Evolutionary conservation across 1,140 invertebrate species (phyloP), one percentile per base, ranked within the genome.

Genomic region (Vanessa atalanta): DNA sequence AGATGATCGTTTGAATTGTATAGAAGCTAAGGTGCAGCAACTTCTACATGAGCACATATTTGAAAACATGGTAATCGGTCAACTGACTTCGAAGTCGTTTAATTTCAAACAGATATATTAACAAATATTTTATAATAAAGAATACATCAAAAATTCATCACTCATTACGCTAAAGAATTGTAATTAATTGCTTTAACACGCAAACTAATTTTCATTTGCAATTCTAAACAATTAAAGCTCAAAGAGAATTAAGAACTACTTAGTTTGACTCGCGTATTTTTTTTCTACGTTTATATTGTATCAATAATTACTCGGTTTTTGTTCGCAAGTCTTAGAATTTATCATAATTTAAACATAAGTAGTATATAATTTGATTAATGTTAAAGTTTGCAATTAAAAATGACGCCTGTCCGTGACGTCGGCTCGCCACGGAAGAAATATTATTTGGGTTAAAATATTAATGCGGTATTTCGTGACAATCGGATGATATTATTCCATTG

Each of bases 361-460:
- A 48, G 8, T 14, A 9, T 60, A 60, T 61, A 61, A 70, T 64
- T 63, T 68, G 67, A 69, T 74, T 68, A 73, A 68, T 73, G 57
- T 20, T 20, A 63, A 63, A 61, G 63, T 37, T 31, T 23, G 43
- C 69, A 74, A 74, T 74, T 74, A 69, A 69, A 74, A 69, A 65
- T 65, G 72, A 69, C 72, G 66, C 3, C 66, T 74, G 66, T 74
- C 72, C 66, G 60, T 70, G 68, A 61, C 50, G 65, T 23, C 26
- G 67, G 53, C n/a, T 48, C 47, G 43, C 72, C 66, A 37, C 72
- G 43, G 43, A 65, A 47, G 66, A 69, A 65, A 64, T 74, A 74
- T 50, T 63, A 47, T 73, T 57, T 64, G 55, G 57, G 66, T 74
- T 64, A 69, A 74, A 74, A 74, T 65, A 69, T 69, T 47, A 26